Evolutionary conservation across 2,888 invertebrate species (phyloP).

Genomic region (Cybosia mesomella): DNA sequence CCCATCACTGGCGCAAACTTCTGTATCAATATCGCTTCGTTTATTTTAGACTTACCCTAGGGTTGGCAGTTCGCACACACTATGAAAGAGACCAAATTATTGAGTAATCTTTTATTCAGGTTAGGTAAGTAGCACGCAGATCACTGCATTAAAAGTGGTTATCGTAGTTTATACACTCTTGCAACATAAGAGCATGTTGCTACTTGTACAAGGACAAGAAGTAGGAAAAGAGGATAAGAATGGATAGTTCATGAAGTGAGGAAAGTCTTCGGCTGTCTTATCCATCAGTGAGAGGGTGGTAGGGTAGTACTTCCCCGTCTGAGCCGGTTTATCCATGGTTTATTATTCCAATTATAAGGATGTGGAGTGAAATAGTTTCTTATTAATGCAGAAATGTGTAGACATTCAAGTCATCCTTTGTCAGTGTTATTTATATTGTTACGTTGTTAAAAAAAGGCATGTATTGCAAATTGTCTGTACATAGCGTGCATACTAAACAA

Average conservation of each 20-base stretch:
- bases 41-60: constrained; percentile 38
- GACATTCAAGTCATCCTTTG: background rate
- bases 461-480: background rate
- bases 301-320: too few relatives aligned
- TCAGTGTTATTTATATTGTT: background rate
- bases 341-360: too few relatives aligned
- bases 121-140: background rate
- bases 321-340: background rate
- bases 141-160: too few relatives aligned
- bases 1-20: constrained; percentile 30
- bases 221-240: background rate
- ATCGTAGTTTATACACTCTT: background rate
- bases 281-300: too few relatives aligned
- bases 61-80: constrained; percentile 25
- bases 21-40: constrained; percentile 30
- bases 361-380: background rate
- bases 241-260: background rate
- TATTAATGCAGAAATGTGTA: background rate
- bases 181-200: background rate
- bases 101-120: background rate
- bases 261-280: background rate
- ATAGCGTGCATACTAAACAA: background rate
- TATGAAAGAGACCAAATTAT: background rate
- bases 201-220: background rate
- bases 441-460: constrained; percentile 1